phyloP scores from a whole-genome alignment of 2,888 invertebrate species.

The Lasioglossum lativentre region DNA sequence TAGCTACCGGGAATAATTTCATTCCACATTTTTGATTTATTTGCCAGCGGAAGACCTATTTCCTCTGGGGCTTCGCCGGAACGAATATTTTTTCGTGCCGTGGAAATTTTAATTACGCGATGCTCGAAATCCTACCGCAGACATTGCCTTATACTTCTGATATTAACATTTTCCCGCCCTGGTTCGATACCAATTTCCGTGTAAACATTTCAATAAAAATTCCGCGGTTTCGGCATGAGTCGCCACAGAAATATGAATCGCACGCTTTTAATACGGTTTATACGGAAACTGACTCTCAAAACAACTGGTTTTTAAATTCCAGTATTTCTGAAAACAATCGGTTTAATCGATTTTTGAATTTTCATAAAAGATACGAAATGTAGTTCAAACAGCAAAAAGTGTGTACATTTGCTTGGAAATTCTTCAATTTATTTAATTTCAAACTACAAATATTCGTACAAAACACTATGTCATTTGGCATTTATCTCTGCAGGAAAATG shows the following conservation, averaged over 20 bases:
- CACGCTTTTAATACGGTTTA: not conserved
- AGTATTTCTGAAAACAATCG: not conserved
- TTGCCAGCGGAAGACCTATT: constrained; percentile 1
- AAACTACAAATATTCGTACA: too few species aligned
- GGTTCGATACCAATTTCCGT: not conserved
- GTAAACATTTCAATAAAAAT: not conserved
- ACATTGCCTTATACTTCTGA: not conserved
- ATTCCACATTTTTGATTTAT: constrained; percentile 30
- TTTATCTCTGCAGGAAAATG: not conserved
- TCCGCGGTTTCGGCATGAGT: not conserved
- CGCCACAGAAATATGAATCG: not conserved
- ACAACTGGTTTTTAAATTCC: not conserved
- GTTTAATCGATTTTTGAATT: not conserved
- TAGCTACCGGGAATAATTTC: constrained; percentile 31
- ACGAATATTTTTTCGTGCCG: not conserved
- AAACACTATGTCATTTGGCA: too few species aligned
- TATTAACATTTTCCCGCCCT: not conserved
- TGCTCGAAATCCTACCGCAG: constrained; percentile 1
- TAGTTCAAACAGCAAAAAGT: too few species aligned
- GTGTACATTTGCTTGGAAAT: too few species aligned
- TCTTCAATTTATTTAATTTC: not conserved
- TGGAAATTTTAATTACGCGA: not conserved
- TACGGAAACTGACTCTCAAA: not conserved
- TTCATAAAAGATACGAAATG: too few species aligned
- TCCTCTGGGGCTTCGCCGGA: not conserved